These are phyloP conservation scores for Drosophila insularis DNA, from an alignment of 1,140 invertebrate genomes.

Conservation along the genomic window DNA sequence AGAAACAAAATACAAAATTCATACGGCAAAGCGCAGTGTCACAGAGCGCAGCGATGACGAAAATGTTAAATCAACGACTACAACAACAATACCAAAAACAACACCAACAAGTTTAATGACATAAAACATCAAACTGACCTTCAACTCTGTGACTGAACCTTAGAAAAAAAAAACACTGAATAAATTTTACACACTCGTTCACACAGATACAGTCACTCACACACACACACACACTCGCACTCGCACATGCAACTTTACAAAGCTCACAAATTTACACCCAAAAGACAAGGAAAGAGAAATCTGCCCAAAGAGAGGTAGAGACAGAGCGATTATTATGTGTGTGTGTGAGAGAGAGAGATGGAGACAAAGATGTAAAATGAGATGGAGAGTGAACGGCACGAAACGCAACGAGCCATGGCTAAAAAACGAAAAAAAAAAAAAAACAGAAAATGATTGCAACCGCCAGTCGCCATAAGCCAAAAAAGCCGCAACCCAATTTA, in stretches of 20 bases:
- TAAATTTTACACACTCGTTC: slow-evolving; percentile 71
- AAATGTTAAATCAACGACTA: slow-evolving; percentile 58
- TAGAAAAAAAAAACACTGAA: slow-evolving; percentile 70
- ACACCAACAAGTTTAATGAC: slow-evolving; percentile 75
- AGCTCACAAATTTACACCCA: slow-evolving; percentile 47
- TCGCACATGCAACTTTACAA: slow-evolving; percentile 61
- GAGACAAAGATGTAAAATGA: slow-evolving; percentile 9
- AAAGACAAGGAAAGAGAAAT: slow-evolving; percentile 12
- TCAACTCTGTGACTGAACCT: slow-evolving; percentile 82
- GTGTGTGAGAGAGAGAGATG: slow-evolving; percentile 15
- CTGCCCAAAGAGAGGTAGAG: not conserved
- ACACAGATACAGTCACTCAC: slow-evolving; percentile 40
- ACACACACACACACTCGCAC: slow-evolving; percentile 13
- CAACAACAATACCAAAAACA: slow-evolving; percentile 37
- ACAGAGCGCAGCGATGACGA: slow-evolving; percentile 52
- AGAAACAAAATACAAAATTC: slow-evolving; percentile 29
- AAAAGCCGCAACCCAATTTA: not conserved
- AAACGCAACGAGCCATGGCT: slow-evolving; percentile 58
- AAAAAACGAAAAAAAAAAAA: slow-evolving; percentile 10
- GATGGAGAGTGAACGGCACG: slow-evolving; percentile 39
- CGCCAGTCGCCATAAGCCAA: slow-evolving; percentile 15
- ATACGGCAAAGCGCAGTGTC: slow-evolving; percentile 38
- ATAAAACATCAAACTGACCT: slow-evolving; percentile 82
- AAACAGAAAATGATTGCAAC: slow-evolving; percentile 38
- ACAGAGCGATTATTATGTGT: not conserved